These are phyloP conservation scores for Sesia apiformis DNA, from an alignment of 2,888 invertebrate species.

Conservation along the genomic window DNA sequence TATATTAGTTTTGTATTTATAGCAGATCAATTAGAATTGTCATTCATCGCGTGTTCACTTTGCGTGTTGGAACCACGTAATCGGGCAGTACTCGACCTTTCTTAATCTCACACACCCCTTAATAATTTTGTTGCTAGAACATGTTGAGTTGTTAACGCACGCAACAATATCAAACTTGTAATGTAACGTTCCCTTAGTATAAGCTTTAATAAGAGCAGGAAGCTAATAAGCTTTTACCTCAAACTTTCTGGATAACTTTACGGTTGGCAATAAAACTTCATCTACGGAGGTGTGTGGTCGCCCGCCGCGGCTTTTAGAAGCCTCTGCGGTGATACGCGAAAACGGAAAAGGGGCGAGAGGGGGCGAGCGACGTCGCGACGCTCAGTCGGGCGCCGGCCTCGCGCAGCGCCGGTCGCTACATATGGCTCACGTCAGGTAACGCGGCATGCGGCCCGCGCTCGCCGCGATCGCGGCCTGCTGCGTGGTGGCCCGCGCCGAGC, in stretches of 20 bases:
- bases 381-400: conserved; percentile 69
- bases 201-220: conserved; percentile 5
- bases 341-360: conserved; percentile 23
- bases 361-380: conserved; percentile 37
- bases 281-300: conserved; percentile 10
- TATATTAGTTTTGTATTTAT: too few relatives aligned
- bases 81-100: neutral
- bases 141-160: neutral
- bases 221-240: conserved; percentile 43
- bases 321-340: conserved; percentile 8
- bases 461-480: conserved; percentile 66
- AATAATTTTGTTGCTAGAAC: neutral
- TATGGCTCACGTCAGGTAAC: conserved; percentile 49
- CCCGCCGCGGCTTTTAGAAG: conserved; percentile 13
- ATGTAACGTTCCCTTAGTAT: neutral
- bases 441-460: conserved; percentile 68
- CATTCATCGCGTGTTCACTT: neutral
- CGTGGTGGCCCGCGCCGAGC: conserved; percentile 60
- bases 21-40: neutral
- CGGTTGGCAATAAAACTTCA: conserved; percentile 55
- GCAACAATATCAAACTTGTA: neutral
- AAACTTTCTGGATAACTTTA: conserved; percentile 31
- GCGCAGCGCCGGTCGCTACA: conserved; percentile 62
- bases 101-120: neutral
- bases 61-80: neutral